Base-by-base conservation (phyloP, 2,113 vertebrate species). In the Pterophyllum scalare region DNA sequence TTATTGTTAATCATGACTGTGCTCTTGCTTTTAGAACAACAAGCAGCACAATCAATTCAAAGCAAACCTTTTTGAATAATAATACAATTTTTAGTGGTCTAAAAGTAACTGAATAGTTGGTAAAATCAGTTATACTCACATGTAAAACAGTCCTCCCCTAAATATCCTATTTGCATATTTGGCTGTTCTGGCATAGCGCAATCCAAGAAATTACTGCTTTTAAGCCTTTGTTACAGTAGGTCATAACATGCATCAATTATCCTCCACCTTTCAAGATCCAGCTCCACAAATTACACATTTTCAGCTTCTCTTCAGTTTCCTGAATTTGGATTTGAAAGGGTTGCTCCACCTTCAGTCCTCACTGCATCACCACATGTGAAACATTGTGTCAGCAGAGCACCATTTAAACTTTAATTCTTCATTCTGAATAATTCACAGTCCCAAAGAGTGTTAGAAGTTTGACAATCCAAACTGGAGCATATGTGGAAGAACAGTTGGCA, bases 341-440 rank as follows among this genome's bases (percentile, higher is more conserved):
- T 61, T n/a, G 43, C 79, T 92, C 81, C 81, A 83, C 86, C 26
- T 87, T 87, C 77, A 85, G 84, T 86, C 81, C 80, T 59, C 72
- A 90, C 84, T 84, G 92, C 88, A 83, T 58, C 77, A 88, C 83
- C 84, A 93, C 88, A 83, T 92, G 86, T 86, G 64, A 91, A 82
- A 59, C 82, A 59, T 59, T 89, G 81, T 75, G 78, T 88, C 87
- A 78, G 64, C 77, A 81, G 81, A 84, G 86, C 77, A 79, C 72
- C 72, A 86, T 91, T 92, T 93, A 84, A 88, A 88, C 75, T 88
- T 87, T 61, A 87, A 89, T 91, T 92, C 86, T 80, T 92, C 85
- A 92, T 90, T 91, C 82, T 91, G 82, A 91, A 90, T 80, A 86
- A 92, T 93, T 94, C 88, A 92, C 84, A 89, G 88, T 88, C 75